Percentiles rank a stretch among this genome's conserved stretches.
Conservation (phyloP, 2,797 vertebrate species). For the Chanos chanos region DNA sequence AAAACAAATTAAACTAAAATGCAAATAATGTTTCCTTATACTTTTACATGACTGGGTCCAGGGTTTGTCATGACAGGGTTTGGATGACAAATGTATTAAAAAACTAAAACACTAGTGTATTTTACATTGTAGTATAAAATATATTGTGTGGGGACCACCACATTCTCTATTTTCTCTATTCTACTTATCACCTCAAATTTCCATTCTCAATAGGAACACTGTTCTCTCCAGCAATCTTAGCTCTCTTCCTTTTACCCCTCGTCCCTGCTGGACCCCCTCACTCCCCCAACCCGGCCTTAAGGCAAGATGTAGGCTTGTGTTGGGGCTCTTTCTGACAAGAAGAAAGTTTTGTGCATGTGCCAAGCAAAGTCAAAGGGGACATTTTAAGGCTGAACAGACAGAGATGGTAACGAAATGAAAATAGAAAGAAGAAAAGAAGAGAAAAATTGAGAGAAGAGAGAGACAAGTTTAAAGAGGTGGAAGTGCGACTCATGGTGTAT, state of each 20-base stretch:
- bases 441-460: neutral
- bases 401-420: neutral
- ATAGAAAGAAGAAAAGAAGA: neutral
- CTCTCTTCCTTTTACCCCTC: constrained; percentile 11
- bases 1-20: too few relatives aligned
- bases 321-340: constrained; percentile 24
- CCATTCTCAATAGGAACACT: constrained; percentile 55
- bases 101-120: neutral
- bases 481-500: too few relatives aligned
- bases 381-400: constrained; percentile 12
- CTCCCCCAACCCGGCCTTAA: neutral
- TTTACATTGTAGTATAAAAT: neutral
- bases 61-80: too few relatives aligned
- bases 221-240: constrained; percentile 39
- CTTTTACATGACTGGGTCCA: too few relatives aligned
- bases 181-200: constrained; percentile 40
- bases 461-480: too few relatives aligned
- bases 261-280: neutral
- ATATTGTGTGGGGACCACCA: neutral
- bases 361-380: constrained; percentile 33
- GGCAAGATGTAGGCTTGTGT: constrained; percentile 6
- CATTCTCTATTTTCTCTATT: constrained; percentile 36
- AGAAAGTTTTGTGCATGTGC: constrained; percentile 53
- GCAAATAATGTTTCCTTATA: too few relatives aligned
- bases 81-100: neutral